phyloP scores from a whole-genome alignment of 35 echinoderm and acorn worm genomes.

The Hemicentrotus pulcherrimus region DNA sequence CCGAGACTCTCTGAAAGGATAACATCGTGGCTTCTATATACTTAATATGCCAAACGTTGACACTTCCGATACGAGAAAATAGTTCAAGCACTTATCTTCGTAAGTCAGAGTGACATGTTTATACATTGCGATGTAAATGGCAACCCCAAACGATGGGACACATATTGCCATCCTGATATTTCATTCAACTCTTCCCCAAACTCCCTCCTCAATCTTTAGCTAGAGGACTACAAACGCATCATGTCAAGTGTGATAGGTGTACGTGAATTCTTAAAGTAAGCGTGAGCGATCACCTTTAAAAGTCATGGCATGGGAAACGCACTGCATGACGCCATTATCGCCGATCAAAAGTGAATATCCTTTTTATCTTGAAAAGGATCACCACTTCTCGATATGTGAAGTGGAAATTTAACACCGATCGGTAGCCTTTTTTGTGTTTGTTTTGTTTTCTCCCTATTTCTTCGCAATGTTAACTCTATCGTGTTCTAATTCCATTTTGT shows the following conservation, averaged over 20 bases:
- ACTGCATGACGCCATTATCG: neutral
- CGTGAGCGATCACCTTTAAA: neutral
- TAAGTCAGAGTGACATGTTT: neutral
- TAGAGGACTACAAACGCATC: neutral
- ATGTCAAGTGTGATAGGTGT: neutral
- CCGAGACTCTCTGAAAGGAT: neutral
- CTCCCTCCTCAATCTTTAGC: neutral
- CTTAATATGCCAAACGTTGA: neutral
- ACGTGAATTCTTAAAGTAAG: neutral
- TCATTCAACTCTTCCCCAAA: no score
- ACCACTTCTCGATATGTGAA: neutral
- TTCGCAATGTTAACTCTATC: neutral
- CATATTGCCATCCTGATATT: no score
- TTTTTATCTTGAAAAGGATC: neutral
- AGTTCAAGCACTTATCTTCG: neutral
- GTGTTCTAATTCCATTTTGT: neutral
- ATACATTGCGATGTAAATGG: neutral
- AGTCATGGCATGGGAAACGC: neutral
- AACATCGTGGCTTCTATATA: neutral
- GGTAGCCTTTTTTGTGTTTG: neutral
- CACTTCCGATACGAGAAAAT: neutral
- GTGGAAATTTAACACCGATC: neutral
- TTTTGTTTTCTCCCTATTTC: neutral
- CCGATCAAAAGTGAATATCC: neutral
- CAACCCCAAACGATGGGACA: no score